Evolutionary conservation across 2,797 vertebrate species (phyloP), one percentile per base, ranked within the genome.

Genomic region (Gouania willdenowi): DNA sequence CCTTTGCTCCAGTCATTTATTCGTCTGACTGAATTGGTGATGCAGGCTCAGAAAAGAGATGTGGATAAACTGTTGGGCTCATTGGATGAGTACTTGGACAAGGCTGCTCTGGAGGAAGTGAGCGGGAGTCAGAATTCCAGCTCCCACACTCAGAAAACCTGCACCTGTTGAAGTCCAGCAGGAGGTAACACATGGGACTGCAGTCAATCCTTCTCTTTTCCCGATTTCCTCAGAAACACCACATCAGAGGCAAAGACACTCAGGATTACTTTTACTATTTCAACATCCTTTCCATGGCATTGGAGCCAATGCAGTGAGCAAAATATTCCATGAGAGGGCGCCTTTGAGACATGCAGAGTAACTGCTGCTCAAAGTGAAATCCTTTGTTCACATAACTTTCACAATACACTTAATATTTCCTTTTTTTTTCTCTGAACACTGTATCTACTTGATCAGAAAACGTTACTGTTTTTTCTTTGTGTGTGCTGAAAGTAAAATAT

Each of bases 91-190:
- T 71, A 91, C 61, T 63, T 93, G 41, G 79, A 88, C 2, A 43
- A 84, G 28, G 75, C 79, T 0, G 81, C 57, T 32, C 72, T 92
- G 57, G 91, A 90, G 32, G 90, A 91, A 9, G 87, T 88, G 0
- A 77, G 84, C 29, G 45, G 33, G 63, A 82, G 71, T 57, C 58
- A 79, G 0, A 75, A 85, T 4, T 52, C 60, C 13, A 28, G 46
- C 0, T 56, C 30, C 13, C 75, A 70, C 39, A 45, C 73, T 66
- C 85, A 81, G 2, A 92, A 85, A 77, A 50, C 58, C 48, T 98
- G 94, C 69, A 83, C 86, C 78, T 98, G 95, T 86, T 97, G 91
- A 43, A 28, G n/a, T n/a, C n/a, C n/a, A n/a, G n/a, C n/a, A n/a
- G n/a, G n/a, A n/a, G n/a, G n/a, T n/a, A n/a, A n/a, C n/a, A n/a